phyloP scores from a whole-genome alignment of 2,888 invertebrate genomes.

The Lasioglossum lativentre region DNA sequence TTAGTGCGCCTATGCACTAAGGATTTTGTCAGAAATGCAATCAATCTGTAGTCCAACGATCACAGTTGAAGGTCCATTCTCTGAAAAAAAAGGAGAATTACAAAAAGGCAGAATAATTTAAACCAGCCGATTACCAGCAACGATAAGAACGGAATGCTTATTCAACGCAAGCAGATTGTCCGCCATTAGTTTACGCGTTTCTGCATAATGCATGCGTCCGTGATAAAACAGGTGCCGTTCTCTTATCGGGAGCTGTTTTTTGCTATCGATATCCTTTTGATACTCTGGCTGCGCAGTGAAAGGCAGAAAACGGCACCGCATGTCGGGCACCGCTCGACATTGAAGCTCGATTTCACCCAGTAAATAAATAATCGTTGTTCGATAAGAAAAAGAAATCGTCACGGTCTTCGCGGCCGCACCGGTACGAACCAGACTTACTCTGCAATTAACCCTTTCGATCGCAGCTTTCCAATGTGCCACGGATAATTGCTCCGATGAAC shows the following conservation, averaged over 20 bases:
- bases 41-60: neutral
- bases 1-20: neutral
- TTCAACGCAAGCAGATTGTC: neutral
- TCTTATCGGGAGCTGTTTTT: neutral
- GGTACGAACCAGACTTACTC: neutral
- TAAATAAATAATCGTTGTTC: slow-evolving; percentile 23
- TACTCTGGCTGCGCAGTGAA: slow-evolving; percentile 22
- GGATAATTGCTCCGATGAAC: slow-evolving; percentile 7
- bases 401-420: slow-evolving; percentile 16
- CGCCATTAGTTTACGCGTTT: neutral
- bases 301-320: slow-evolving; percentile 35
- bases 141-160: neutral
- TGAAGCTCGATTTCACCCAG: neutral
- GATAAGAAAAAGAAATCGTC: slow-evolving; percentile 22
- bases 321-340: slow-evolving; percentile 4
- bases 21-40: neutral
- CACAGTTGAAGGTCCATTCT: neutral
- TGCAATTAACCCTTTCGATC: slow-evolving; percentile 41
- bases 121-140: neutral
- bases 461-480: slow-evolving; percentile 8
- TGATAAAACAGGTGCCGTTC: slow-evolving; percentile 12
- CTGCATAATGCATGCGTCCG: neutral
- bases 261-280: neutral
- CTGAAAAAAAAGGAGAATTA: neutral
- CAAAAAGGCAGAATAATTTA: neutral